Base-by-base conservation (phyloP, 2,888 invertebrate species). In the Rhodophaea formosa region DNA sequence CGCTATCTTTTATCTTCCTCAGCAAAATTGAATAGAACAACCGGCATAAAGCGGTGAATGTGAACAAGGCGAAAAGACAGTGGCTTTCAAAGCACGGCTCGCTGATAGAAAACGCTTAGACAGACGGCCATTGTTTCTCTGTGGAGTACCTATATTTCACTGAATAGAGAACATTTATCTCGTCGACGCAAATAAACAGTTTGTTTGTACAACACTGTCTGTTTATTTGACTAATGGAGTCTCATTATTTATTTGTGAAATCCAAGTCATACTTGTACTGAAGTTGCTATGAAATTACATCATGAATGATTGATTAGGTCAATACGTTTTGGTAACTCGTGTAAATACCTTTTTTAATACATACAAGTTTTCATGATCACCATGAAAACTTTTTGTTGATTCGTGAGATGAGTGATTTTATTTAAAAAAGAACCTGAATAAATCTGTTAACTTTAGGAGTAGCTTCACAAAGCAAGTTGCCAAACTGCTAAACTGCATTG, bases 61-160 rank as follows among this genome's bases (percentile, higher is more conserved):
- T 46, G 59, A 53, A 56, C 39, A 45, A 54, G 17, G 51, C 49
- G 29, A 42, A 54, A 55, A 55, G 55, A 57, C 62, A 59, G 44
- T 46, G 51, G 52, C 57, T 42, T 58, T 46, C 53, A 57, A 56
- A 42, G 53, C 56, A 49, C 57, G 52, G n/a, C 52, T 16, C 42
- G 14, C 55, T 57, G 60, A 59, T 59, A 58, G 59, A 52, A 47
- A 46, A 45, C 51, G 53, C 54, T 62, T 60, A 58, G 60, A 61
- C 51, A 58, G 59, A 56, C 61, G 57, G 43, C 58, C 43, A 57
- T 59, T 60, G 59, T 63, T 61, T 61, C 56, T 53, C 52, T 61
- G 57, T 32, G 12, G 51, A 53, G 16, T 32, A 16, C 47, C 53
- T 58, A 16, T 53, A 30, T 32, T 58, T 56, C 35, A 54, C 32